These are phyloP conservation scores for Etheostoma perlongum DNA, from an alignment of 2,797 vertebrate species.

Conservation along the genomic window DNA sequence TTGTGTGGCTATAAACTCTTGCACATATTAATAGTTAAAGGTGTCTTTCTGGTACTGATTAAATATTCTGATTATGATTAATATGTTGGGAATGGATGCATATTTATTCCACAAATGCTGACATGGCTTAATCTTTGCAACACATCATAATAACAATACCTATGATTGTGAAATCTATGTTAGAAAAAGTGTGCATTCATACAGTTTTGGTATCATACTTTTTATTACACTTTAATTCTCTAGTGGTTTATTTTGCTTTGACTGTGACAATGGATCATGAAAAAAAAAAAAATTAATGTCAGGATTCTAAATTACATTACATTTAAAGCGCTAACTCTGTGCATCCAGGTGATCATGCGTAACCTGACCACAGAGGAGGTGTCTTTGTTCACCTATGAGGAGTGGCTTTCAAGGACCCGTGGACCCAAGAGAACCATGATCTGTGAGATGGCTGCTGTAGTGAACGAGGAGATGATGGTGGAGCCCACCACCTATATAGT, in stretches of 20 bases:
- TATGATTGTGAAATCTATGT: not conserved
- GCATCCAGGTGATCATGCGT: slow-evolving; percentile 88
- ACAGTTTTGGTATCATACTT: not conserved
- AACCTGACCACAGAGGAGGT: slow-evolving; percentile 90
- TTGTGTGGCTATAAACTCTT: not conserved
- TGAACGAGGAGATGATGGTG: slow-evolving; percentile 92
- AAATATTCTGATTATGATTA: not conserved
- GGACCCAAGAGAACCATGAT: slow-evolving; percentile 87
- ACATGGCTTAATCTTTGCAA: not conserved
- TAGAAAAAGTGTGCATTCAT: not conserved
- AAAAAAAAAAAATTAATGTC: not conserved
- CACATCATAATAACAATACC: not conserved
- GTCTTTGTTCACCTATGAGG: slow-evolving; percentile 90
- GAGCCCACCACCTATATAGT: slow-evolving; percentile 92
- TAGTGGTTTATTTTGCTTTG: not conserved
- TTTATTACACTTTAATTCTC: not conserved
- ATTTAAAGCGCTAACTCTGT: slow-evolving; percentile 20
- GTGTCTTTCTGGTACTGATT: not conserved
- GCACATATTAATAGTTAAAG: not conserved
- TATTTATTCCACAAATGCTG: slow-evolving; percentile 2
- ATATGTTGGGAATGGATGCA: too few species aligned
- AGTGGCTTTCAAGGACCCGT: slow-evolving; percentile 92
- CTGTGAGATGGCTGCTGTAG: slow-evolving; percentile 93
- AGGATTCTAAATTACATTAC: not conserved
- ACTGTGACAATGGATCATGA: too few species aligned